Evolutionary conservation across 2,888 invertebrate genomes (phyloP), one percentile per base, ranked within the genome.

Genomic region (Camponotus fellah): DNA sequence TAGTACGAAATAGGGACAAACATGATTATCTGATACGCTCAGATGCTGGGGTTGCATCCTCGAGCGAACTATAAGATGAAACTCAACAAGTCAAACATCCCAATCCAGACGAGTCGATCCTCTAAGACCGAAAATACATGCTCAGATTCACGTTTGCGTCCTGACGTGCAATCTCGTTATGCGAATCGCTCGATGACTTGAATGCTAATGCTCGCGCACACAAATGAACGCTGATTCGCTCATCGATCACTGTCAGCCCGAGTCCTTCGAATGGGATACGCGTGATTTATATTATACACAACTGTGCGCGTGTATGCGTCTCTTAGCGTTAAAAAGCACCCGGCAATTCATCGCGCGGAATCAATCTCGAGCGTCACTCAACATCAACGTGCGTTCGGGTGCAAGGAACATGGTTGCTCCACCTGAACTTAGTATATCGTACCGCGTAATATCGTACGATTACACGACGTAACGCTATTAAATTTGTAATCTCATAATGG

Each of bases 161-260:
- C 58, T 71, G 40, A 68, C 60, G 68, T 72, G 34, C 83, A 88
- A 88, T 83, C 87, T 88, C 84, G 85, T 89, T 89, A 89, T 83
- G 69, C 80, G 83, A 76, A 68, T 83, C 85, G 85, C 77, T 72
- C 85, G 86, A 86, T 87, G 87, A 86, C 84, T 89, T 82, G 85
- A 65, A 68, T 83, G 82, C 86, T 88, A 87, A 85, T 85, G 86
- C 82, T 77, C 56, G 60, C 76, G 80, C 84, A 83, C 87, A 32
- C 58, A 72, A 66, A 53, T 53, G 26, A 49, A 64, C 84, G 69
- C 65, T 69, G 56, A 77, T 77, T 77, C 58, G 69, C 43, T 77
- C 86, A 89, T 89, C 87, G 81, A 89, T 89, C 89, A 89, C 86
- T 83, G 89, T 89, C 87, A 71, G 9, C 26, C 76, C 40, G 40